These are phyloP conservation scores for Capromys pilorides DNA, from an alignment of 2,797 vertebrate genomes.

Conservation along the genomic window DNA sequence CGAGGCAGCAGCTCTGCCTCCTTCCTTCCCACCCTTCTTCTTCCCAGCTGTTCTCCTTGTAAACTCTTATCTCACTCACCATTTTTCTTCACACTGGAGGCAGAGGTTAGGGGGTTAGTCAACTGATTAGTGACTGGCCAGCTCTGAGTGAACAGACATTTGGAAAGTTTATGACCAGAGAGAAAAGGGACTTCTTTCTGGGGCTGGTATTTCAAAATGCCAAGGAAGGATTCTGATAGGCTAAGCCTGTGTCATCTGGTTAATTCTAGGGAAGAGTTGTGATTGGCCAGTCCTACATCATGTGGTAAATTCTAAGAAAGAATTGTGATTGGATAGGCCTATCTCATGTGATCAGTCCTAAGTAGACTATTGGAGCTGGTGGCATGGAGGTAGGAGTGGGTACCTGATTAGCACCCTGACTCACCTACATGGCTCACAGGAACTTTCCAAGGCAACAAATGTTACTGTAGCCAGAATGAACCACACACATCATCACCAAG, in stretches of 20 bases:
- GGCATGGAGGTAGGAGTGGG: neutral
- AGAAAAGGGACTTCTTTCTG: neutral
- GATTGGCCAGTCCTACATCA: neutral
- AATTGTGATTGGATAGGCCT: neutral
- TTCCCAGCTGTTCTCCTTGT: neutral
- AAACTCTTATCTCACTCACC: neutral
- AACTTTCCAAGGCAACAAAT: neutral
- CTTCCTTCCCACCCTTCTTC: neutral
- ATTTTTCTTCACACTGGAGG: neutral
- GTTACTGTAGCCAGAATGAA: neutral
- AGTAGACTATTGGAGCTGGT: neutral
- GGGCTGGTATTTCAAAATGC: neutral
- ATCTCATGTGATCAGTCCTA: neutral
- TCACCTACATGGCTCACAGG: neutral
- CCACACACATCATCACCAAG: neutral
- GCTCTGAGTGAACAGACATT: neutral
- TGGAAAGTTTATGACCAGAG: neutral
- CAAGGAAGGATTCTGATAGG: neutral
- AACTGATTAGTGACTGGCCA: too few relatives aligned
- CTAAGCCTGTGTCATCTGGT: neutral
- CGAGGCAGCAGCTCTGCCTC: neutral
- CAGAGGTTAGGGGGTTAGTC: neutral
- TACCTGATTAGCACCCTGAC: neutral
- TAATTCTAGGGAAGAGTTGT: neutral
- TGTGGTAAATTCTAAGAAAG: neutral